A percentile compares a stretch with the other conserved stretches of the same genome.
Conservation (phyloP, 2,888 invertebrate species). For the Cantharis rustica region DNA sequence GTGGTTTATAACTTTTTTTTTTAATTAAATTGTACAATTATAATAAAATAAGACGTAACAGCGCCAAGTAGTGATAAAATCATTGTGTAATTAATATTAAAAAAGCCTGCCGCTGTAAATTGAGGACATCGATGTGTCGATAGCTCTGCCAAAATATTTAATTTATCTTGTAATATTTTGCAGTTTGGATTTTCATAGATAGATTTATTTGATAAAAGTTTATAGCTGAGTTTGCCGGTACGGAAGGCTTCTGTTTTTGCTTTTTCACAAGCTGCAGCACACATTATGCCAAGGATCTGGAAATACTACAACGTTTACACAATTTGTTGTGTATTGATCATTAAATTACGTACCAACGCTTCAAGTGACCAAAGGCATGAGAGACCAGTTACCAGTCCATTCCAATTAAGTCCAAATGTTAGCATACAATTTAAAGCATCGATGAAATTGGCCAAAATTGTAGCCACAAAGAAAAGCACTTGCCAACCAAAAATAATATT, state of each 20-base stretch:
- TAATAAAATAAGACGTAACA: constrained; percentile 30
- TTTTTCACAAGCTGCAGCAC: neutral
- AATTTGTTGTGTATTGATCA: no score
- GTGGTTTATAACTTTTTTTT: neutral
- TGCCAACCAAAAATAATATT: neutral
- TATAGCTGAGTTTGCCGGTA: neutral
- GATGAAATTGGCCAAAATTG: neutral
- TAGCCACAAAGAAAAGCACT: neutral
- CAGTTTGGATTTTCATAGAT: constrained; percentile 6
- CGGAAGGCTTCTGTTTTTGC: neutral
- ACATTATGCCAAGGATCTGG: neutral
- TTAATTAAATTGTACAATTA: constrained; percentile 29
- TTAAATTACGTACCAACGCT: neutral
- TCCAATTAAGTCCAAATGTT: neutral
- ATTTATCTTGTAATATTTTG: constrained; percentile 5
- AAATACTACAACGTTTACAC: neutral
- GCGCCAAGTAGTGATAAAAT: constrained; percentile 27
- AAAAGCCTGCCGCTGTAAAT: constrained; percentile 34
- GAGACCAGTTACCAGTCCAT: neutral
- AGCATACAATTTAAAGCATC: neutral
- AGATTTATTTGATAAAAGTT: neutral
- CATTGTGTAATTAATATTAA: constrained; percentile 27
- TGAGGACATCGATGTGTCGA: constrained; percentile 11
- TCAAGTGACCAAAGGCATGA: neutral
- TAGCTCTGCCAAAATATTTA: constrained; percentile 24